These are phyloP conservation scores for Dolichoris vasculosae DNA, from an alignment of 1,140 invertebrate species.

Conservation along the genomic window DNA sequence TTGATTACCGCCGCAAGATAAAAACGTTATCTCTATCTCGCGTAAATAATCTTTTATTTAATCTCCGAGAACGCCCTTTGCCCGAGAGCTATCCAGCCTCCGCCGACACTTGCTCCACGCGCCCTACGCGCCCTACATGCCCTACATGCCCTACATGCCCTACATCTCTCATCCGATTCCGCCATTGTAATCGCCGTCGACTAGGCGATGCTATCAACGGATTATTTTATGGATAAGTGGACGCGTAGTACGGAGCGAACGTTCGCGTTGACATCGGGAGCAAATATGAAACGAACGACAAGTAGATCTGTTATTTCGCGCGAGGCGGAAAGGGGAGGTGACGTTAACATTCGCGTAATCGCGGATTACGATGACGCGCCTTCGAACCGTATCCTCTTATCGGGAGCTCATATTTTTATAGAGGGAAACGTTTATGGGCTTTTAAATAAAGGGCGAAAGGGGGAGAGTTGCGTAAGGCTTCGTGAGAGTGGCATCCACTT, in stretches of 20 bases:
- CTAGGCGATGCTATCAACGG: slow-evolving; percentile 67
- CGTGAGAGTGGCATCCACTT: neutral
- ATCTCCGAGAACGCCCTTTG: slow-evolving; percentile 59
- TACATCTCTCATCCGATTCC: slow-evolving; percentile 53
- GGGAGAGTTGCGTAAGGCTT: neutral
- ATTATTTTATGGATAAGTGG: slow-evolving; percentile 74
- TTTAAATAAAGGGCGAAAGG: neutral
- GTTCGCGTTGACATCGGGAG: slow-evolving; percentile 37
- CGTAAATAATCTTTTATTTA: slow-evolving; percentile 74
- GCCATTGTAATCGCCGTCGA: slow-evolving; percentile 34
- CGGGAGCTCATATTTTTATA: slow-evolving; percentile 30
- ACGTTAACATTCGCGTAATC: slow-evolving; percentile 48
- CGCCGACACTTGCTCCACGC: slow-evolving; percentile 39
- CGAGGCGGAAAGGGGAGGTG: neutral
- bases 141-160: slow-evolving; percentile 47
- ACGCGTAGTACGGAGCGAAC: slow-evolving; percentile 57
- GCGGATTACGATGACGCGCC: slow-evolving; percentile 34
- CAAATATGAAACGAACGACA: slow-evolving; percentile 60
- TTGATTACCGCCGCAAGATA: slow-evolving; percentile 70
- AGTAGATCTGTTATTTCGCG: slow-evolving; percentile 14
- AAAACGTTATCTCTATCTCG: slow-evolving; percentile 72
- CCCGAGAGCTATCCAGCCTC: slow-evolving; percentile 22
- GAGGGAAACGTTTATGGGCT: slow-evolving; percentile 1
- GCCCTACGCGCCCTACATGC: slow-evolving; percentile 37
- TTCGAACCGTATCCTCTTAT: slow-evolving; percentile 16